These are phyloP conservation scores for Hucho hucho DNA, from an alignment of 2,113 vertebrate genomes.

Conservation along the genomic window DNA sequence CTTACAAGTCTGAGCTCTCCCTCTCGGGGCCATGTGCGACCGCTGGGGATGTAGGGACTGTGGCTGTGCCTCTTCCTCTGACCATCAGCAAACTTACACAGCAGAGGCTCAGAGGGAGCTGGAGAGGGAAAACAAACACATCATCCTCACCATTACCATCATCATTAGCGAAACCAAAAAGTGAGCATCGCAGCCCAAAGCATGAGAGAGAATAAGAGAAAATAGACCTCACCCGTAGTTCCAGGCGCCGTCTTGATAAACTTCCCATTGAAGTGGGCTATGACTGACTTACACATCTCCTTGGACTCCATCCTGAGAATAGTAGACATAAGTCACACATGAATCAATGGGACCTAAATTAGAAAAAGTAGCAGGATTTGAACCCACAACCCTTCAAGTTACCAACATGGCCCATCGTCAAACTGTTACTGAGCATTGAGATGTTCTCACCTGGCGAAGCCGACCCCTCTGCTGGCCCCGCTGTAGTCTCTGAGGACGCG, in stretches of 20 bases:
- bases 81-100: conserved; percentile 98
- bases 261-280: conserved; percentile 98
- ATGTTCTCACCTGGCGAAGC: conserved; percentile 91
- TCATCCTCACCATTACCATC: conserved; percentile 8
- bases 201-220: too few species aligned
- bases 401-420: background rate
- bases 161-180: background rate
- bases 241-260: conserved; percentile 95
- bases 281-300: conserved; percentile 85
- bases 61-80: conserved; percentile 98
- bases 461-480: conserved; percentile 94
- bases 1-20: conserved; percentile 98
- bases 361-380: background rate
- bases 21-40: conserved; percentile 90
- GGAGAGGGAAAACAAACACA: background rate
- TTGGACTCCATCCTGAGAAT: conserved; percentile 92
- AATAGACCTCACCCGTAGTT: conserved; percentile 65
- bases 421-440: background rate
- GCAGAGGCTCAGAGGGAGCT: conserved; percentile 94
- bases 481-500: conserved; percentile 97
- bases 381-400: background rate
- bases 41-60: conserved; percentile 93
- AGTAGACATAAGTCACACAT: conserved; percentile 19
- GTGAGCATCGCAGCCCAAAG: conserved; percentile 1
- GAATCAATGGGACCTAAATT: background rate